Conservation (phyloP, 2,797 vertebrate species). For the Epinephelus awoara region DNA sequence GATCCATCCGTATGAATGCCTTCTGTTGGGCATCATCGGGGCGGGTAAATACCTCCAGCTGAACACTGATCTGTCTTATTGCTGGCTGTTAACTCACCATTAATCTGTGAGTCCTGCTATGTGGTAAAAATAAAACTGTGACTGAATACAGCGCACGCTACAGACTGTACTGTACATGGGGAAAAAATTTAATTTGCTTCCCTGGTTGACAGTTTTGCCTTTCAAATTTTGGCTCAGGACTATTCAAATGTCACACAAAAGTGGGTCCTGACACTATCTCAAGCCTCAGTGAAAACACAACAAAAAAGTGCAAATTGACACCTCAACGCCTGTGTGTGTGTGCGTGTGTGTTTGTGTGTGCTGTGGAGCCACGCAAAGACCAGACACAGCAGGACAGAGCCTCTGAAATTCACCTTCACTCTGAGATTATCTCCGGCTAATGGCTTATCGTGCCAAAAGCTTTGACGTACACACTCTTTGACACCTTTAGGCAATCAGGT, state of each 20-base stretch:
- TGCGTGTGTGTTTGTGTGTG: background rate
- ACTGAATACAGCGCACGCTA: background rate
- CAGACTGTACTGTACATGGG: background rate
- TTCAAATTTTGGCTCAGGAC: slow-evolving; percentile 29
- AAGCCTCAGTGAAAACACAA: slow-evolving; percentile 4
- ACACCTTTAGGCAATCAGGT: background rate
- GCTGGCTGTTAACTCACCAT: background rate
- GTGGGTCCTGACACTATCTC: background rate
- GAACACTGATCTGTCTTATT: background rate
- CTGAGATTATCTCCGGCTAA: slow-evolving; percentile 43
- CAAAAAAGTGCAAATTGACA: slow-evolving; percentile 12
- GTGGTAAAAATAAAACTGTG: slow-evolving; percentile 1
- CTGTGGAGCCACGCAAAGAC: background rate
- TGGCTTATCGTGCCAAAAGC: slow-evolving; percentile 10
- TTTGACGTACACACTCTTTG: slow-evolving; percentile 19
- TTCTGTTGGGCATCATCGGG: slow-evolving; percentile 26
- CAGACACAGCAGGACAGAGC: background rate
- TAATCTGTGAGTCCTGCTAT: slow-evolving; percentile 14
- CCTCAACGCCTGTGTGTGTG: slow-evolving; percentile 6
- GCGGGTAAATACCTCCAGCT: slow-evolving; percentile 39
- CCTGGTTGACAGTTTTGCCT: slow-evolving; percentile 9
- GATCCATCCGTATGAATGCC: slow-evolving; percentile 15
- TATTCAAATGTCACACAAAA: slow-evolving; percentile 56
- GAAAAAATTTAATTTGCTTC: background rate
- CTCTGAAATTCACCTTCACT: slow-evolving; percentile 40